phyloP scores from a whole-genome alignment of 2,113 vertebrate genomes.

The Peromyscus polionotus region DNA sequence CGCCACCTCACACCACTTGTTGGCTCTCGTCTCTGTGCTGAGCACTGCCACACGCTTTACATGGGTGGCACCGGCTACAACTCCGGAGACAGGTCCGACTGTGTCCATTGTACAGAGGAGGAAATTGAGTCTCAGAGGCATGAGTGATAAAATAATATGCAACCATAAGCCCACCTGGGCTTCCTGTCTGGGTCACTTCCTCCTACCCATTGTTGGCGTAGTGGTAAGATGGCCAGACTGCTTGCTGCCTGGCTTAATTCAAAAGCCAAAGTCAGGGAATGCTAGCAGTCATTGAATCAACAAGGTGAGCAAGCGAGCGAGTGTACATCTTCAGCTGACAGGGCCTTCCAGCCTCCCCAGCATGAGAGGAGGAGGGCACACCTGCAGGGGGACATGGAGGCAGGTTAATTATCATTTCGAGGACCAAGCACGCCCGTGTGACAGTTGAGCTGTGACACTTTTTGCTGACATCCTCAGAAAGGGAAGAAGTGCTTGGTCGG shows the following conservation, averaged over 20 bases:
- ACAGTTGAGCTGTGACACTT: background rate
- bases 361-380: background rate
- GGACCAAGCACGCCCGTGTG: constrained; percentile 5
- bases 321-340: background rate
- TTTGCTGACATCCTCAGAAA: constrained; percentile 74
- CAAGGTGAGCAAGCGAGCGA: background rate
- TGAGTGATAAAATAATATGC: background rate
- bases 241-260: background rate
- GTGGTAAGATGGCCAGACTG: background rate
- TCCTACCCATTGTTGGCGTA: background rate
- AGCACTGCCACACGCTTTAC: background rate
- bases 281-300: background rate
- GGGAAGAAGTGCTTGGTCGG: constrained; percentile 25
- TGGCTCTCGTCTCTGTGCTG: background rate
- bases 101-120: background rate
- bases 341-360: background rate
- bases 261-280: background rate
- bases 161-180: background rate
- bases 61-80: background rate
- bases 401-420: constrained; percentile 65
- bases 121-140: constrained; percentile 38
- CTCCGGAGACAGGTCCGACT: background rate
- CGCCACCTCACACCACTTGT: background rate
- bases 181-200: background rate
- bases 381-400: background rate